Evolutionary conservation across 2,113 vertebrate species (phyloP).

Genomic region (Phainopepla nitens): DNA sequence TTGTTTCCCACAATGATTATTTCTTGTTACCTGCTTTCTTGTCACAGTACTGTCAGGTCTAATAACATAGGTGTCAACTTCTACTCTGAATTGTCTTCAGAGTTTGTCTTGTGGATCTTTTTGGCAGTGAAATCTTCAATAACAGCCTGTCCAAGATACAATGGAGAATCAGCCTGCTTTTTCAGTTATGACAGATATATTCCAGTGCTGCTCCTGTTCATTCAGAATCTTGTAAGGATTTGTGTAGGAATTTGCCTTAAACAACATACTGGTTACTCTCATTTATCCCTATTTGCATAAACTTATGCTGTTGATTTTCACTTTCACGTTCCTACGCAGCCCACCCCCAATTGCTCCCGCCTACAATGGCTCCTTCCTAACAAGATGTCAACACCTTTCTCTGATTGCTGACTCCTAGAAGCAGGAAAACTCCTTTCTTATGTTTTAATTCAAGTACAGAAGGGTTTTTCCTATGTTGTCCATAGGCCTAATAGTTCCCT

Average conservation of each 20-base stretch:
- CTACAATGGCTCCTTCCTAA: neutral
- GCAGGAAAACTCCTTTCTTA: neutral
- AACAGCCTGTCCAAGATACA: conserved; percentile 33
- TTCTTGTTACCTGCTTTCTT: conserved; percentile 6
- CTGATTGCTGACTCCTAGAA: neutral
- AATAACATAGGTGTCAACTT: conserved; percentile 28
- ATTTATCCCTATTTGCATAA: neutral
- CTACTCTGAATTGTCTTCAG: neutral
- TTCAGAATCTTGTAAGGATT: neutral
- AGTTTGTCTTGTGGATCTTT: conserved; percentile 1
- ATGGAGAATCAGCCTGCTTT: neutral
- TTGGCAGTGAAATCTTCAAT: conserved; percentile 13
- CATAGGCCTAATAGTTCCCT: neutral
- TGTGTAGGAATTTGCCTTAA: neutral
- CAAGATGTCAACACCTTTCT: neutral
- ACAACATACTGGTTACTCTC: neutral
- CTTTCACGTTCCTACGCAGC: neutral
- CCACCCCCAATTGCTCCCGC: neutral
- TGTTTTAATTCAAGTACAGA: neutral
- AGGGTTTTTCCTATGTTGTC: neutral
- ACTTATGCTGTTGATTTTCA: neutral
- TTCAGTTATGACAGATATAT: conserved; percentile 2
- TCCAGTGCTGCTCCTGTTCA: neutral
- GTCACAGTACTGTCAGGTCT: conserved; percentile 23
- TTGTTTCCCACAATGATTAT: neutral